Conservation (phyloP, 2,797 vertebrate genomes). For the Apogon hyalosoma region DNA sequence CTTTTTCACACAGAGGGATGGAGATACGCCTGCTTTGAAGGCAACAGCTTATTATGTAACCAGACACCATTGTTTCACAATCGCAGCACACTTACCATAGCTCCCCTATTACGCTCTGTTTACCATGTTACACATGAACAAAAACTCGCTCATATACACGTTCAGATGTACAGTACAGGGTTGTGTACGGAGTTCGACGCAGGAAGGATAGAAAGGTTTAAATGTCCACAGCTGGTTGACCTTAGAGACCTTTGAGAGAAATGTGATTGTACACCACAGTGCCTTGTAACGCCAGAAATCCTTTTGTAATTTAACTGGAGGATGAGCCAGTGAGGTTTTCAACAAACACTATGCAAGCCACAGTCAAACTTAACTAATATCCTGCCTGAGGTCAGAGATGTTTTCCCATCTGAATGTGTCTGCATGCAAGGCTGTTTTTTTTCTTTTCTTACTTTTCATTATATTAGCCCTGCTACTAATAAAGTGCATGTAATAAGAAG, state of each 20-base stretch:
- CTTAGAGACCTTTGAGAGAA: conserved; percentile 22
- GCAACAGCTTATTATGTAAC: conserved; percentile 87
- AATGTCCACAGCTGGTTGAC: neutral
- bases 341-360: conserved; percentile 40
- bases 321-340: conserved; percentile 29
- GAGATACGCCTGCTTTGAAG: conserved; percentile 83
- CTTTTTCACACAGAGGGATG: conserved; percentile 71
- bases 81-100: conserved; percentile 81
- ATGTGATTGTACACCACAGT: conserved; percentile 37
- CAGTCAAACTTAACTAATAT: conserved; percentile 45
- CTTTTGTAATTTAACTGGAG: conserved; percentile 27
- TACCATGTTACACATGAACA: conserved; percentile 20
- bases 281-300: conserved; percentile 43
- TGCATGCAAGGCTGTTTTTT: conserved; percentile 13
- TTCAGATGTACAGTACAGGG: conserved; percentile 1
- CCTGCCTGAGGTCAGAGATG: conserved; percentile 28
- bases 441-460: neutral
- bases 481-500: neutral
- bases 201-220: conserved; percentile 17
- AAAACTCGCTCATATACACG: conserved; percentile 26
- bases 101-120: conserved; percentile 63
- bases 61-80: conserved; percentile 86
- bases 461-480: neutral
- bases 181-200: conserved; percentile 11
- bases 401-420: conserved; percentile 22